Conservation (phyloP, 2,113 vertebrate genomes). For the Mustelus asterias region DNA sequence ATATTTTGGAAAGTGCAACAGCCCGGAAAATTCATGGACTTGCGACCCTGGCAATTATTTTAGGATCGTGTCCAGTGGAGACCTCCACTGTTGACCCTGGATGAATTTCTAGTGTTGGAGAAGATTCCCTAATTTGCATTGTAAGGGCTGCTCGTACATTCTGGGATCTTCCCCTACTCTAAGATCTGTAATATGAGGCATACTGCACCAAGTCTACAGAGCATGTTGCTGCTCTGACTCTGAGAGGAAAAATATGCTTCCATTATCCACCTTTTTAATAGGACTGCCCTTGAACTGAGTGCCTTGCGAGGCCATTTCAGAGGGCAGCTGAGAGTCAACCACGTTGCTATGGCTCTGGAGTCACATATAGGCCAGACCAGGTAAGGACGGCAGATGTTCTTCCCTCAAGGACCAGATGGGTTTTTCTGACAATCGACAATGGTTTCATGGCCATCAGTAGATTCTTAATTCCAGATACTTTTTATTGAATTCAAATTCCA, state of each 20-base stretch:
- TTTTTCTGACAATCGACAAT: no score
- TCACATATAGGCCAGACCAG: no score
- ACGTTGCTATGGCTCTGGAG: no score
- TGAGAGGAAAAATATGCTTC: background rate
- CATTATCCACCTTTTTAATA: no score
- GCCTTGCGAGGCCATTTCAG: no score
- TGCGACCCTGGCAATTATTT: background rate
- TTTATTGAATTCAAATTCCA: no score
- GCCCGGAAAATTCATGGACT: background rate
- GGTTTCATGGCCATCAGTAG: no score
- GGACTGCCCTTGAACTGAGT: background rate
- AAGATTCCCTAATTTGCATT: background rate
- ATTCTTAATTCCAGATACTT: no score
- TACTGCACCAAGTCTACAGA: background rate
- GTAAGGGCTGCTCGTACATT: background rate
- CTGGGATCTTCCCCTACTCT: background rate
- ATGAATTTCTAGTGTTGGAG: background rate
- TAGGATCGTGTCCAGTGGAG: background rate
- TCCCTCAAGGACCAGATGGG: no score
- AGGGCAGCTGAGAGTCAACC: no score
- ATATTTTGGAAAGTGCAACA: background rate
- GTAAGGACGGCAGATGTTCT: no score
- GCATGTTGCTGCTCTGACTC: background rate
- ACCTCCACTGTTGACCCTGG: background rate
- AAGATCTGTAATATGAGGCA: background rate